Percentiles rank a stretch among this genome's conserved stretches.
These are phyloP conservation scores for Sisor rabdophorus DNA, from an alignment of 2,113 vertebrate genomes.

Conservation along the genomic window DNA sequence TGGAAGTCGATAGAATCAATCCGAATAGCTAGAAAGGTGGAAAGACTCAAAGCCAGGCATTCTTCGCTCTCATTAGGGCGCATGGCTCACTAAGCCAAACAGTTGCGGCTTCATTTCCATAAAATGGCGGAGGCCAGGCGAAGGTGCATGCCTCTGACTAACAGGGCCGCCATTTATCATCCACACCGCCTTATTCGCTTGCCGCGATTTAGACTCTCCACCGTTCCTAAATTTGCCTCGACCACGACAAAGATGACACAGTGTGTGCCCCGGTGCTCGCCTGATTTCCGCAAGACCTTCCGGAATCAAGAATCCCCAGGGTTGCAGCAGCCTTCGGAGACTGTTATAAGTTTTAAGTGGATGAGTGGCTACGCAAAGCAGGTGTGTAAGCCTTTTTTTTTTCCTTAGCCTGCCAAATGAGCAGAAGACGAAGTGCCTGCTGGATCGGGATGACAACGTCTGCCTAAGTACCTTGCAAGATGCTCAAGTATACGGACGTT, in stretches of 20 bases:
- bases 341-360: conserved; percentile 33
- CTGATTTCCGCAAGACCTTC: conserved; percentile 23
- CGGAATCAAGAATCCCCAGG: conserved; percentile 12
- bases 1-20: conserved; percentile 64
- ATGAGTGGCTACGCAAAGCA: conserved; percentile 52
- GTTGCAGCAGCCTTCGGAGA: conserved; percentile 5
- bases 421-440: conserved; percentile 60
- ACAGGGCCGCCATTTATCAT: conserved; percentile 41
- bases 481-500: conserved; percentile 17
- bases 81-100: conserved; percentile 50
- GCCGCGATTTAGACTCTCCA: conserved; percentile 52
- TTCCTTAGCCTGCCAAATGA: conserved; percentile 55
- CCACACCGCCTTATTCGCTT: conserved; percentile 46
- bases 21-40: conserved; percentile 69
- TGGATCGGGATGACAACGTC: conserved; percentile 63
- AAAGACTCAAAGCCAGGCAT: conserved; percentile 32
- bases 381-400: conserved; percentile 36
- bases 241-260: conserved; percentile 11
- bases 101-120: conserved; percentile 55
- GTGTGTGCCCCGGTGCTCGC: conserved; percentile 2
- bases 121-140: conserved; percentile 45
- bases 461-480: conserved; percentile 63
- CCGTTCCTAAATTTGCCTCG: conserved; percentile 27
- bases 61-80: conserved; percentile 55
- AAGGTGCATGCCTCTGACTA: conserved; percentile 36